Evolutionary conservation across 2,113 vertebrate genomes (phyloP).

Genomic region (Amazona guildingii): DNA sequence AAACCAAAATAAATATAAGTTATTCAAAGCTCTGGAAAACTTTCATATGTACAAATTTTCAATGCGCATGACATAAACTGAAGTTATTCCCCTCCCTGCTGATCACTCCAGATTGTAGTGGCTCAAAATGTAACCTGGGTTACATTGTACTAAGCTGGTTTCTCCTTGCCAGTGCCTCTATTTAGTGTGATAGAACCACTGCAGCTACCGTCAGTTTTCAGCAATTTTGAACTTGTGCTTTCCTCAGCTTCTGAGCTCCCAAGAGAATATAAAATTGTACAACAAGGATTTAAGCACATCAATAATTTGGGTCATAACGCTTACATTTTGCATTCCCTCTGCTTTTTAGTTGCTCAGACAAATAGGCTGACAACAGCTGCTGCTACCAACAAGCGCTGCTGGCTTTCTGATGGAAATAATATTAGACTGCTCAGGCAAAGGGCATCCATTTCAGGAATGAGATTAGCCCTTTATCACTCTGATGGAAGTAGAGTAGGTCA

Average conservation of each 20-base stretch:
- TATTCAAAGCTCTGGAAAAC: neutral
- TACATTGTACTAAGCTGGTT: neutral
- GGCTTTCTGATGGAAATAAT: neutral
- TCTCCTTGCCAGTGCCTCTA: neutral
- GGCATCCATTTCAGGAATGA: neutral
- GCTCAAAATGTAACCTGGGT: neutral
- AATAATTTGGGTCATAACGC: too few relatives aligned
- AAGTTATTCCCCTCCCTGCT: neutral
- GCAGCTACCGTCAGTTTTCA: neutral
- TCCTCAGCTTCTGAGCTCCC: neutral
- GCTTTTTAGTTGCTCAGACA: neutral
- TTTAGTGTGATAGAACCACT: neutral
- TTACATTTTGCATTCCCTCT: neutral
- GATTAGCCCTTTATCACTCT: neutral
- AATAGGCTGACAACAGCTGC: neutral
- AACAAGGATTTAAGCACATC: neutral
- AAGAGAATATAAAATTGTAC: neutral
- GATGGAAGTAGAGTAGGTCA: neutral
- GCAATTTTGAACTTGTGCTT: fast-evolving
- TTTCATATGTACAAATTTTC: neutral
- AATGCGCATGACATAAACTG: fast-evolving
- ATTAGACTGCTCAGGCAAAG: neutral
- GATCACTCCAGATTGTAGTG: neutral
- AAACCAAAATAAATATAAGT: neutral
- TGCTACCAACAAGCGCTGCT: neutral